phyloP scores from a whole-genome alignment of 2,113 vertebrate species.

The Struthidea cinerea region DNA sequence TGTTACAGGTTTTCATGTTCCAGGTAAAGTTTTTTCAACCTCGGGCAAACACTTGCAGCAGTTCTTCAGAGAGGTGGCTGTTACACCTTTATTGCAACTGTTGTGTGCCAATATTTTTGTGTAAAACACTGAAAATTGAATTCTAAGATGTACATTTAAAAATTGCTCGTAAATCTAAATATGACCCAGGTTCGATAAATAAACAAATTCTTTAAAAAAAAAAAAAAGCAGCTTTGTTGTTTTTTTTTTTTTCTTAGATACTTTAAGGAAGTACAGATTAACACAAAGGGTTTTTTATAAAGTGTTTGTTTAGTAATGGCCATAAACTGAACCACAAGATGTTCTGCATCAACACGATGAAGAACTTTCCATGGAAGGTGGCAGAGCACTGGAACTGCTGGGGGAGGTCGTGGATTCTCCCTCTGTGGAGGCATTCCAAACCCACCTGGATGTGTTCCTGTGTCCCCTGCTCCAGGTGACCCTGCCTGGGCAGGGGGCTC shows the following conservation, averaged over 20 bases:
- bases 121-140: constrained; percentile 72
- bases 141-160: constrained; percentile 84
- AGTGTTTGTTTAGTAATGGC: background rate
- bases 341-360: background rate
- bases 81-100: constrained; percentile 61
- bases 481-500: background rate
- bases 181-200: constrained; percentile 88
- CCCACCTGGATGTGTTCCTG: too few species aligned
- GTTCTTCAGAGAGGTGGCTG: constrained; percentile 62
- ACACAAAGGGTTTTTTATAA: accelerated
- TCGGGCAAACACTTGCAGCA: constrained; percentile 72
- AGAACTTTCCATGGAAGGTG: background rate
- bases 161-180: constrained; percentile 80
- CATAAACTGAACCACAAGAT: background rate
- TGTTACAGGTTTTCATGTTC: constrained; percentile 84
- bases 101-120: constrained; percentile 72
- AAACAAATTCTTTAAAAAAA: constrained; percentile 88
- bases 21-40: constrained; percentile 75
- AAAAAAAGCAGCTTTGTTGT: background rate
- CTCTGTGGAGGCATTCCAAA: background rate
- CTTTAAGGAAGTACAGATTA: background rate
- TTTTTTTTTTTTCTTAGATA: background rate
- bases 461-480: background rate
- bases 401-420: accelerated
- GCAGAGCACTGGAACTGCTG: accelerated